Evolutionary conservation across 2,888 invertebrate species (phyloP), one percentile per base, ranked within the genome.

Genomic region (Melieria omissa): DNA sequence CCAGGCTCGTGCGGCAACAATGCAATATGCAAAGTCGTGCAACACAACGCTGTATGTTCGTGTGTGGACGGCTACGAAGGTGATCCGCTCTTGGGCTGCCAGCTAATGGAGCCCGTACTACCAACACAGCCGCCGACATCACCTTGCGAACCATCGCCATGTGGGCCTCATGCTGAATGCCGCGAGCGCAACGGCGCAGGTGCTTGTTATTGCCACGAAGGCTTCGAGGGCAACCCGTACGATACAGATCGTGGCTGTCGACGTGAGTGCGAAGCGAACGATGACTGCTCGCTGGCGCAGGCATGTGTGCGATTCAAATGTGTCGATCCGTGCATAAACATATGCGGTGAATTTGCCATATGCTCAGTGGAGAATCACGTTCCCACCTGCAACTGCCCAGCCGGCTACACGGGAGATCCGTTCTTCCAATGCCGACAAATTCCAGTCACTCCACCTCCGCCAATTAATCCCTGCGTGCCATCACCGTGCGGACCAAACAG

Each of bases 401-500:
- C 89, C 70, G 94, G 93, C 41, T 93, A 89, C 80, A 92, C 92
- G 3, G 95, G 95, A 63, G 94, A 95, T 89, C 94, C 95, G 74
- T 95, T 94, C 88, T 93, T 91, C 87, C 91, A 91, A 80, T 93
- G 93, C 81, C 90, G 89, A 80, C 90, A 90, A 83, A 88, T 91
- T 65, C 86, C 80, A 4, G 75, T 80, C 0, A 81, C 84, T 0
- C 80, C 81, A 3, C 74, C 81, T 4, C 88, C 89, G 61, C 86
- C 88, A 49, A 79, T 89, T 72, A 92, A 95, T 82, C 95, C 95
- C 7, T 96, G 96, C 81, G 90, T 91, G 74, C 95, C 95, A 68
- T 92, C 94, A 42, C 95, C 96, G 0, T 96, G 96, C 84, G 96
- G 96, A 65, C 94, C 95, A 0, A 95, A 95, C 84, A 94, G 95